Evolutionary conservation across 2,888 invertebrate genomes (phyloP).

Genomic region (Drymonia ruficornis): DNA sequence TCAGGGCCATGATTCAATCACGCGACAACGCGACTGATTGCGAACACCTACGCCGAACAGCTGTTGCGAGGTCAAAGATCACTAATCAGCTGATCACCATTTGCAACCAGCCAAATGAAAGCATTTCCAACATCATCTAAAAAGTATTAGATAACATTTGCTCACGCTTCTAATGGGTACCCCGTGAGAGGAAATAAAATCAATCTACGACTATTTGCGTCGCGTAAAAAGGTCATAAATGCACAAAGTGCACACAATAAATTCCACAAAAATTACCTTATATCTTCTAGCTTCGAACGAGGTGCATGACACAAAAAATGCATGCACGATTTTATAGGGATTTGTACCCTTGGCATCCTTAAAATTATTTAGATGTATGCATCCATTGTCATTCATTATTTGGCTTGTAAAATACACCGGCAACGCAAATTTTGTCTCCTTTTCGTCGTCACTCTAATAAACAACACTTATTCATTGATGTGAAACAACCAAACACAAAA

Average conservation of each 20-base stretch:
- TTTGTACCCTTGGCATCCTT: slow-evolving; percentile 91
- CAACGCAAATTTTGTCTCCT: slow-evolving; percentile 31
- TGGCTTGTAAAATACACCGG: slow-evolving; percentile 54
- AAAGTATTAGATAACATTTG: not conserved
- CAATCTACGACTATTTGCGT: slow-evolving; percentile 38
- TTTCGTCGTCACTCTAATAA: slow-evolving; percentile 27
- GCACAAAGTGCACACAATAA: slow-evolving; percentile 18
- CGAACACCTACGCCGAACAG: slow-evolving; percentile 50
- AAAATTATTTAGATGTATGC: slow-evolving; percentile 91
- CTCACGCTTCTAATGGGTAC: not conserved
- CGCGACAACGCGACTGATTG: slow-evolving; percentile 23
- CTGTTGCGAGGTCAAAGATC: slow-evolving; percentile 76
- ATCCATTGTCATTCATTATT: slow-evolving; percentile 89
- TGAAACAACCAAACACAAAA: slow-evolving; percentile 9
- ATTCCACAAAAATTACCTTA: slow-evolving; percentile 86
- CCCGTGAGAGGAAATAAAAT: slow-evolving; percentile 21
- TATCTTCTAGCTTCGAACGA: slow-evolving; percentile 91
- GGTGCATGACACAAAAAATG: slow-evolving; percentile 93
- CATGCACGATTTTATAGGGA: slow-evolving; percentile 92
- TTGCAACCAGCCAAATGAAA: slow-evolving; percentile 18
- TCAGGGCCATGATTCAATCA: slow-evolving; percentile 27
- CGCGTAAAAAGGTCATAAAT: slow-evolving; percentile 37
- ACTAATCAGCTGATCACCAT: slow-evolving; percentile 74
- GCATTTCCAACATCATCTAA: not conserved
- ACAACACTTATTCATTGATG: slow-evolving; percentile 24